These are phyloP conservation scores for Zaprionus lineosus DNA, from an alignment of 2,888 invertebrate species.

Conservation along the genomic window DNA sequence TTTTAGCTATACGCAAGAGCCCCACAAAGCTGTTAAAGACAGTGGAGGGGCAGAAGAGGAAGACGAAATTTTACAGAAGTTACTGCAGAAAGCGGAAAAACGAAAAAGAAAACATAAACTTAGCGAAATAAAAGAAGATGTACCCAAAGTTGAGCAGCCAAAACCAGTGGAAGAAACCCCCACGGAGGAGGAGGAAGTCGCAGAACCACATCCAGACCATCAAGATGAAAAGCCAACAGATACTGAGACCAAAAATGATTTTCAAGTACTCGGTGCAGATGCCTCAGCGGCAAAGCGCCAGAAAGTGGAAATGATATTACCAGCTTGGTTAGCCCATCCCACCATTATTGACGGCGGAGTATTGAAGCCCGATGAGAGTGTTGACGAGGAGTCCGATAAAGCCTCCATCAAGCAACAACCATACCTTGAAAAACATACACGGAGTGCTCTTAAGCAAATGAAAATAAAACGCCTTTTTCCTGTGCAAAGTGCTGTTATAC, in stretches of 20 bases:
- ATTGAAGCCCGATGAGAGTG: slow-evolving; percentile 82
- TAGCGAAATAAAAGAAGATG: slow-evolving; percentile 26
- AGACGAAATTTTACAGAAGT: slow-evolving; percentile 84
- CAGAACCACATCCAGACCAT: slow-evolving; percentile 14
- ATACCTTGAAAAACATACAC: slow-evolving; percentile 86
- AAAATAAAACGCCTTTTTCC: slow-evolving; percentile 92
- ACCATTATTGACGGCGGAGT: slow-evolving; percentile 87
- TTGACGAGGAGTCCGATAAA: slow-evolving; percentile 85
- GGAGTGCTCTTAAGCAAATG: slow-evolving; percentile 87
- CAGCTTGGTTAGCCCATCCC: slow-evolving; percentile 93
- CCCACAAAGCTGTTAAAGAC: slow-evolving; percentile 3
- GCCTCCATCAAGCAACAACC: slow-evolving; percentile 38
- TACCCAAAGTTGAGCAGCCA: slow-evolving; percentile 2
- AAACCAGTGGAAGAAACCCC: slow-evolving; percentile 34
- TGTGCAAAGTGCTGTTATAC: slow-evolving; percentile 90
- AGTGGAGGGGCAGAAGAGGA: slow-evolving; percentile 80
- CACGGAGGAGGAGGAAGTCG: background rate
- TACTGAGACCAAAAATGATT: slow-evolving; percentile 44
- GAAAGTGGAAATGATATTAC: slow-evolving; percentile 89
- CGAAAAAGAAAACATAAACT: slow-evolving; percentile 79
- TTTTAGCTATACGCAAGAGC: slow-evolving; percentile 53
- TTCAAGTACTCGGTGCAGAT: slow-evolving; percentile 86
- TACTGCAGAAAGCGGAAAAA: slow-evolving; percentile 86
- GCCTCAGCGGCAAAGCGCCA: slow-evolving; percentile 84
- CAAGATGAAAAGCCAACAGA: background rate